phyloP scores from a whole-genome alignment of 2,888 invertebrate species.

The Drosophila siamana region DNA sequence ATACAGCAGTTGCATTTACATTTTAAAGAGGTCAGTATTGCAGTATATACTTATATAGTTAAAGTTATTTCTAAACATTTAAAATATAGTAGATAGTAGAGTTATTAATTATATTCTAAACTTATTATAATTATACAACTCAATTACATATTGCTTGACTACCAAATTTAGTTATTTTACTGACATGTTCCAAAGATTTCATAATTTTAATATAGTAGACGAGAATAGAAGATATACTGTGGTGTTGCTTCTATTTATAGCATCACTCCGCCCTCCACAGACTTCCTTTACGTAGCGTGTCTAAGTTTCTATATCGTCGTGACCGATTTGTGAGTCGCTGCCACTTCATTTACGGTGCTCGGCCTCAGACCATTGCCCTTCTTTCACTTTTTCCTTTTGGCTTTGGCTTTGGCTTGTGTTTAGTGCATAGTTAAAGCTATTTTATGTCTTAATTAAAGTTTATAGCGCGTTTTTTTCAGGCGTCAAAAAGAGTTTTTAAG shows the following conservation, averaged over 20 bases:
- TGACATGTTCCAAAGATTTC: neutral
- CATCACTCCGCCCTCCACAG: neutral
- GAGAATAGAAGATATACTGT: neutral
- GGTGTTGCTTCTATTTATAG: constrained; percentile 11
- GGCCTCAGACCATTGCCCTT: constrained; percentile 50
- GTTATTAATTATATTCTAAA: too few relatives aligned
- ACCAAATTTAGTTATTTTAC: too few relatives aligned
- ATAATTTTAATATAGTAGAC: neutral
- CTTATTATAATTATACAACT: too few relatives aligned
- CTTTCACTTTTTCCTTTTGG: constrained; percentile 49
- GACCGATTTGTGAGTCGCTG: constrained; percentile 41
- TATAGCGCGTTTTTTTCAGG: constrained; percentile 74
- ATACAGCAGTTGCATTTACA: neutral
- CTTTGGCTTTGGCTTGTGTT: constrained; percentile 37
- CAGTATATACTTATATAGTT: too few relatives aligned
- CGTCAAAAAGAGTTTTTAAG: constrained; percentile 70
- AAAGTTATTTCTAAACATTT: too few relatives aligned
- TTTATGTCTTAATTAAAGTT: constrained; percentile 84
- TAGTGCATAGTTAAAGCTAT: constrained; percentile 73
- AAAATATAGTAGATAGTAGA: too few relatives aligned
- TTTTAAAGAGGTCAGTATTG: too few relatives aligned
- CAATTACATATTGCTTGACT: too few relatives aligned
- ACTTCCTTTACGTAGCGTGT: constrained; percentile 46
- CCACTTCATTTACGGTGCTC: constrained; percentile 41
- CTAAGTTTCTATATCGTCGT: constrained; percentile 39